phyloP scores from a whole-genome alignment of 2,113 vertebrate genomes.

The Parus major region DNA sequence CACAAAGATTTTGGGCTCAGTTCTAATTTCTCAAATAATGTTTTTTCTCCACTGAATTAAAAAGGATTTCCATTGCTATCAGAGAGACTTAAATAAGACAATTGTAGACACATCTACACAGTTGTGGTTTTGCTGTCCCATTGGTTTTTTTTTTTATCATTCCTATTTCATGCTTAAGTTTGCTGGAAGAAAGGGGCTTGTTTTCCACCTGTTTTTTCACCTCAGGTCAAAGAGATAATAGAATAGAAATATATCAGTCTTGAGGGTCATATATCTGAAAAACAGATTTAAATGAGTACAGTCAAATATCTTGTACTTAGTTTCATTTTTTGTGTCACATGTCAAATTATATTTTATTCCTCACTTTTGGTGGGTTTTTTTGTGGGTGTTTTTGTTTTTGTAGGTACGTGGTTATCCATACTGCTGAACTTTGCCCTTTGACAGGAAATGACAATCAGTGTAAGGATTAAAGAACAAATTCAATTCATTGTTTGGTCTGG shows the following conservation, averaged over 20 bases:
- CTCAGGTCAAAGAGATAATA: background rate
- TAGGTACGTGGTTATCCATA: background rate
- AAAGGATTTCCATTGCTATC: background rate
- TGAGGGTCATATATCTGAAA: background rate
- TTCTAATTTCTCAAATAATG: background rate
- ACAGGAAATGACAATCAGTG: background rate
- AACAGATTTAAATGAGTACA: background rate
- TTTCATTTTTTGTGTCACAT: background rate
- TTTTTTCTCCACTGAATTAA: background rate
- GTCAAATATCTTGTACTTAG: background rate
- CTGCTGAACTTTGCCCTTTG: background rate
- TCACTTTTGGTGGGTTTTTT: fast-evolving
- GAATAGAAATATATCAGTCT: background rate
- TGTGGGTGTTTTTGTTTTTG: background rate
- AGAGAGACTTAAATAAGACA: background rate
- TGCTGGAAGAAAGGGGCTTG: background rate
- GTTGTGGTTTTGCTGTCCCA: background rate
- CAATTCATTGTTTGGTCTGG: background rate
- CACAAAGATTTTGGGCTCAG: background rate
- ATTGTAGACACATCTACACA: background rate
- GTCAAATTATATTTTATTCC: background rate
- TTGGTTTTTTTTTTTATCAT: background rate
- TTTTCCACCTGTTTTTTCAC: background rate
- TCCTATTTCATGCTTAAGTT: background rate
- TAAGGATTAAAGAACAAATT: background rate